Evolutionary conservation across 2,888 invertebrate species (phyloP).

Genomic region (Priocnemis perturbator): DNA sequence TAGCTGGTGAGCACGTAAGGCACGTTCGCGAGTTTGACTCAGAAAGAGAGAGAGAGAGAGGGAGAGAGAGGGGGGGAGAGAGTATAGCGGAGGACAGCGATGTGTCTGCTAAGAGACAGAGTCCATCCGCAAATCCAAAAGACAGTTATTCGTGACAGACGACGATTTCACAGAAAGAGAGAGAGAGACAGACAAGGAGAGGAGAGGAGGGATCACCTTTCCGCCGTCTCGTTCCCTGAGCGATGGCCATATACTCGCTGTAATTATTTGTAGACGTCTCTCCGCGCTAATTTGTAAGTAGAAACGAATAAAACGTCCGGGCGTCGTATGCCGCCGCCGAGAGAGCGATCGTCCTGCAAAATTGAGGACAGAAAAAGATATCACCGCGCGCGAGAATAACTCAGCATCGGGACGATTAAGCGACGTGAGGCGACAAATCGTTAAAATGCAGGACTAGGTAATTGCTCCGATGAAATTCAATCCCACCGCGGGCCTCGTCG

Average conservation of each 20-base stretch:
- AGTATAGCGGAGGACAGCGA: neutral
- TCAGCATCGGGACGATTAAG: too few species aligned
- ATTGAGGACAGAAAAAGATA: neutral
- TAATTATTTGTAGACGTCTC: slow-evolving; percentile 28
- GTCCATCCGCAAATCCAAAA: too few species aligned
- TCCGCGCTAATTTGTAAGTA: slow-evolving; percentile 38
- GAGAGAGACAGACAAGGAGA: too few species aligned
- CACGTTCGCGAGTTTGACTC: neutral
- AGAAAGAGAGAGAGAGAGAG: neutral
- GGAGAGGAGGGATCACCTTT: too few species aligned
- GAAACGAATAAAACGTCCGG: slow-evolving; percentile 22
- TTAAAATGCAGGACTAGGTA: too few species aligned
- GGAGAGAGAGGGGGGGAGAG: neutral
- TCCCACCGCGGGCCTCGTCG: too few species aligned
- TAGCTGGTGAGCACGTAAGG: slow-evolving; percentile 3
- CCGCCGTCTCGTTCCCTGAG: too few species aligned
- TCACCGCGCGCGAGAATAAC: neutral
- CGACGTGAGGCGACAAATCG: too few species aligned
- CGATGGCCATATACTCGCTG: neutral
- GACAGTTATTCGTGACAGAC: too few species aligned
- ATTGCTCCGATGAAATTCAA: too few species aligned
- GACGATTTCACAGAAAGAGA: too few species aligned
- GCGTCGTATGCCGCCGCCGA: slow-evolving; percentile 26
- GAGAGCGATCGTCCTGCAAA: neutral
- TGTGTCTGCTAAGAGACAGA: neutral